phyloP scores from a whole-genome alignment of 2,888 invertebrate species.

The Strigamia transsilvanica region DNA sequence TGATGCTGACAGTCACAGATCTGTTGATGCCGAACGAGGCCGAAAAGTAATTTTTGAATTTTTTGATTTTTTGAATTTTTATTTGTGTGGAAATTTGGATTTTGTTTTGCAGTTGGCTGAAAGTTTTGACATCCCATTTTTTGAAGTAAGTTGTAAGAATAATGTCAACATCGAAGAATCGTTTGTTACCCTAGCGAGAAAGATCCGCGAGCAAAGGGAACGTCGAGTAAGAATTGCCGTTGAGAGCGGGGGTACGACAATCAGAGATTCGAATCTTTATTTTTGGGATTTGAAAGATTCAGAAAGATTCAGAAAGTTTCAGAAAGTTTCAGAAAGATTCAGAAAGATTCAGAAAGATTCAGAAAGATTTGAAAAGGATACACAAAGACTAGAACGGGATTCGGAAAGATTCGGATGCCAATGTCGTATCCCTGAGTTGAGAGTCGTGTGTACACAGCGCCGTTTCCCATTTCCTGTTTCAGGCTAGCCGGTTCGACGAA shows the following conservation, averaged over 20 bases:
- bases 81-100: not conserved
- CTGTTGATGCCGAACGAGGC: slow-evolving; percentile 80
- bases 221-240: slow-evolving; percentile 72
- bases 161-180: slow-evolving; percentile 86
- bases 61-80: not conserved
- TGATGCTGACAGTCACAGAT: slow-evolving; percentile 75
- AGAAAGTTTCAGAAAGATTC: too few species aligned
- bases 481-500: slow-evolving; percentile 59
- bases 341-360: too few species aligned
- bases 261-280: too few species aligned
- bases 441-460: too few species aligned
- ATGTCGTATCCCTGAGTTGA: too few species aligned
- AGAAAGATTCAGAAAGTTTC: too few species aligned
- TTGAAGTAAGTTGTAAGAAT: slow-evolving; percentile 86
- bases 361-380: too few species aligned
- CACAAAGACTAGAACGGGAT: too few species aligned
- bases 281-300: too few species aligned
- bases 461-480: too few species aligned
- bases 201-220: slow-evolving; percentile 82
- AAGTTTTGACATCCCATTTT: slow-evolving; percentile 86
- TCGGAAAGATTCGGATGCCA: too few species aligned
- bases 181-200: slow-evolving; percentile 80
- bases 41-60: slow-evolving; percentile 72
- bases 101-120: slow-evolving; percentile 76
- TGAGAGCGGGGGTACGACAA: too few species aligned